These are phyloP conservation scores for Elaphurus davidianus DNA, from an alignment of 2,113 vertebrate species.

Conservation along the genomic window DNA sequence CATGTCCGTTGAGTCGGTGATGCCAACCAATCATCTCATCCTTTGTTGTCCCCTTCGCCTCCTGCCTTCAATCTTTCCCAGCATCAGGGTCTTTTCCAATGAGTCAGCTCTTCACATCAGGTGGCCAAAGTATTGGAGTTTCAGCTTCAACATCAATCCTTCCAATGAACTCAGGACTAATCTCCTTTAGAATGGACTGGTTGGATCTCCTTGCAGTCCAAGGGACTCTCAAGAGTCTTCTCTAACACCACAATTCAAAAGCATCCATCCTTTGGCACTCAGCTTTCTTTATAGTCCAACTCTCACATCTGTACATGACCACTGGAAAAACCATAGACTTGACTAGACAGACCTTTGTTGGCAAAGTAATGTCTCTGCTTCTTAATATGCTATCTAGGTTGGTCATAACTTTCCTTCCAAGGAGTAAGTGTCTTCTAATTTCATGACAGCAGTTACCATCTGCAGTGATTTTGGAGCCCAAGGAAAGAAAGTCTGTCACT, in stretches of 20 bases:
- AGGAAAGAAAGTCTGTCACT: neutral
- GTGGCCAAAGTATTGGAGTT: neutral
- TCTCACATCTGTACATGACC: neutral
- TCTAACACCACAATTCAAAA: neutral
- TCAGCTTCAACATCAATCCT: neutral
- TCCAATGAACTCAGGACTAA: neutral
- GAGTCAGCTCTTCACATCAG: neutral
- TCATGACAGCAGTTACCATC: neutral
- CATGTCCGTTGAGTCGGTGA: neutral
- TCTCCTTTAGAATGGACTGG: neutral
- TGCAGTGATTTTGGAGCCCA: neutral
- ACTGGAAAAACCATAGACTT: neutral
- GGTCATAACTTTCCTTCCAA: neutral
- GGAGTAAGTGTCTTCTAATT: neutral
- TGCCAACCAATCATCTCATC: neutral
- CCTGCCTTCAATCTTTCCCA: neutral
- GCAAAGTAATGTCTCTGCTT: neutral
- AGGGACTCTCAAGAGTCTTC: neutral
- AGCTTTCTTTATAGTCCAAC: neutral
- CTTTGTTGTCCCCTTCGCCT: neutral
- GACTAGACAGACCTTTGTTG: neutral
- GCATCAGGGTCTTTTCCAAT: neutral
- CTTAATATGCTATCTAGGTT: neutral
- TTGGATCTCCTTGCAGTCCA: neutral
- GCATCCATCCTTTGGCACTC: accelerated